phyloP scores from a whole-genome alignment of 2,888 invertebrate species.

The Quadriops clusia region DNA sequence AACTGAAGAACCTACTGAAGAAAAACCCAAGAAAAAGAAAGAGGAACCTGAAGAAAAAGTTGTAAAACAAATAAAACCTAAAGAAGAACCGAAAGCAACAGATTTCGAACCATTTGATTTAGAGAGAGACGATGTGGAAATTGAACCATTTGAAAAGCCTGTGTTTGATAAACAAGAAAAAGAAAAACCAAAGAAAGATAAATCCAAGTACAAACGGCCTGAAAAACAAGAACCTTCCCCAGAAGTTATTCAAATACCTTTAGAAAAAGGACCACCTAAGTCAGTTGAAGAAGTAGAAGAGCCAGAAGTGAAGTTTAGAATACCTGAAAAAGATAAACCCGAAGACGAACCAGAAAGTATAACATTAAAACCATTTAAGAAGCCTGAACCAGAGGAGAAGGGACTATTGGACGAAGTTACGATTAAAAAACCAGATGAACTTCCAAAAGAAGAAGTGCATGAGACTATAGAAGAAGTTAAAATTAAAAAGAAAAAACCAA shows the following conservation, averaged over 20 bases:
- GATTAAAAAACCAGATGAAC: constrained; percentile 13
- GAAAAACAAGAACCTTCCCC: constrained; percentile 16
- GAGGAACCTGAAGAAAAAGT: constrained; percentile 19
- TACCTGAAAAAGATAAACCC: constrained; percentile 20
- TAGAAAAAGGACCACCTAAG: constrained; percentile 23
- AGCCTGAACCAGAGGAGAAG: constrained; percentile 28
- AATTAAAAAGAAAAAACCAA: constrained; percentile 14
- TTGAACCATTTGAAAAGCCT: constrained; percentile 25
- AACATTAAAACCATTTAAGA: constrained; percentile 12
- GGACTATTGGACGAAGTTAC: constrained; percentile 35
- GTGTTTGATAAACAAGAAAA: constrained; percentile 30
- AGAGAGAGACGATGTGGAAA: constrained; percentile 21
- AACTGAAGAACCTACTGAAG: constrained; percentile 20
- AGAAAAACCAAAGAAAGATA: constrained; percentile 16
- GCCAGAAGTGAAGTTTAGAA: constrained; percentile 30
- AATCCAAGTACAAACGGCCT: constrained; percentile 17
- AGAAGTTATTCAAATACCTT: constrained; percentile 14
- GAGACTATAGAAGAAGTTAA: constrained; percentile 24
- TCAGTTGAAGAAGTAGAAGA: constrained; percentile 29
- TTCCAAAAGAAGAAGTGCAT: constrained; percentile 17
- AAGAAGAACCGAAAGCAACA: constrained; percentile 27
- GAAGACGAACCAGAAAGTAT: constrained; percentile 27
- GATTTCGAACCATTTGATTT: constrained; percentile 20
- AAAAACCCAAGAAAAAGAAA: constrained; percentile 17
- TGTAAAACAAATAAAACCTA: constrained; percentile 18